Conservation (phyloP, 2,888 invertebrate genomes). For the Himalopsyche anomala region DNA sequence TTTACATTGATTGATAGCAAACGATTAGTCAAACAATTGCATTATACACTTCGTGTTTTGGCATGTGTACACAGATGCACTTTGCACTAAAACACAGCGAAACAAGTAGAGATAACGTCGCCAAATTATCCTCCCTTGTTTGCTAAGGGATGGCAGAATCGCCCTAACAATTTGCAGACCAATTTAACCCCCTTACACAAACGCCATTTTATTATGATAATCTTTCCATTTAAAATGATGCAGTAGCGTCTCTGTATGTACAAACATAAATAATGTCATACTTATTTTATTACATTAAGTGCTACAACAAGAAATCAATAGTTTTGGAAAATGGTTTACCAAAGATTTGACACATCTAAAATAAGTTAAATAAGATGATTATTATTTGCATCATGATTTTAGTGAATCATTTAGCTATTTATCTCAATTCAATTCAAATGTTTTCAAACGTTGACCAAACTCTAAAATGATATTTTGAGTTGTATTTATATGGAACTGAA, state of each 20-base stretch:
- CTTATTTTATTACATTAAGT: too few species aligned
- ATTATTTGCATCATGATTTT: too few species aligned
- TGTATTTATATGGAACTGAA: too few species aligned
- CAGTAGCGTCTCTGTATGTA: background rate
- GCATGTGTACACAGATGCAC: slow-evolving; percentile 32
- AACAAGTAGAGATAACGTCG: slow-evolving; percentile 1
- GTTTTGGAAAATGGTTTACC: too few species aligned
- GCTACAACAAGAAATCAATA: too few species aligned
- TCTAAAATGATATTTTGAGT: too few species aligned
- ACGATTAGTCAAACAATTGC: slow-evolving; percentile 31
- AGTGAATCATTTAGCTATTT: too few species aligned
- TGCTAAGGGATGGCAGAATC: slow-evolving; percentile 47
- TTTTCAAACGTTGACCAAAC: too few species aligned
- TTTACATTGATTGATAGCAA: slow-evolving; percentile 34
- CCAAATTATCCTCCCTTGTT: slow-evolving; percentile 49
- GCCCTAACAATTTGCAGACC: slow-evolving; percentile 56
- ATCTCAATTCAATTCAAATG: too few species aligned
- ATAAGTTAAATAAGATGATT: too few species aligned
- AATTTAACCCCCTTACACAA: slow-evolving; percentile 47
- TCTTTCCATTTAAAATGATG: slow-evolving; percentile 62
- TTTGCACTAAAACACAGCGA: background rate
- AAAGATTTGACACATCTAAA: too few species aligned
- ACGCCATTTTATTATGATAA: slow-evolving; percentile 63
- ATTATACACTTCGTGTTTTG: background rate
- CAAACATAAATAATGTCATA: too few species aligned